Evolutionary conservation across 2,888 invertebrate species (phyloP), one percentile per base, ranked within the genome.

Genomic region (Phengaris arion): DNA sequence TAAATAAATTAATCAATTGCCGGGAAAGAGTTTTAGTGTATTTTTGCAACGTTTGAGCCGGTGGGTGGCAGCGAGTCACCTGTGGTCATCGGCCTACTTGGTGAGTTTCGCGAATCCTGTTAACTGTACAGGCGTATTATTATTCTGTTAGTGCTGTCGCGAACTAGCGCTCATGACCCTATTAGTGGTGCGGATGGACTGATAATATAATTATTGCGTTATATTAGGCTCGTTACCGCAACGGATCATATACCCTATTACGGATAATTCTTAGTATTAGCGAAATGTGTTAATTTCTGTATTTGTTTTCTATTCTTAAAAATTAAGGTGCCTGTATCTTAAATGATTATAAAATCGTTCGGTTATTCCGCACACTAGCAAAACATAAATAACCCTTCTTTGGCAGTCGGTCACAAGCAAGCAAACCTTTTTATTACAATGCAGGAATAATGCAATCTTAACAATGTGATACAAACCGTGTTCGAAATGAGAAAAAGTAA

Each of bases 21-120:
- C 77, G 80, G 79, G 76, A 77, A 82, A 82, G 82, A 83, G 84
- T 84, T 83, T 82, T 74, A 75, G 81, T 83, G 83, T 85, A 83
- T 83, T 82, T 82, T 85, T 85, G 81, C 79, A 80, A 79, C 79
- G 80, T 82, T 83, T 84, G 85, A 22, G 10, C 22, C 81, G 82
- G 80, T 80, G 81, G 83, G 81, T 82, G 79, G 83, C 82, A 85
- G 83, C 82, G 85, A 85, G 87, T 86, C 85, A 85, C 83, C 82
- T 77, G 83, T 92, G 93, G 93, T 93, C 93, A 92, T 89, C 92
- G 93, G 89, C 93, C 92, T 89, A 84, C 84, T 84, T 87, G 90
- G 89, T 91, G 83, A 90, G 92, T 91, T 92, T 91, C 88, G 92
- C 91, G 90, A 92, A 91, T 92, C 91, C 93, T 89, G 93, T 91